Conservation (phyloP, 2,888 invertebrate genomes). For the Rhamnusium bicolor region DNA sequence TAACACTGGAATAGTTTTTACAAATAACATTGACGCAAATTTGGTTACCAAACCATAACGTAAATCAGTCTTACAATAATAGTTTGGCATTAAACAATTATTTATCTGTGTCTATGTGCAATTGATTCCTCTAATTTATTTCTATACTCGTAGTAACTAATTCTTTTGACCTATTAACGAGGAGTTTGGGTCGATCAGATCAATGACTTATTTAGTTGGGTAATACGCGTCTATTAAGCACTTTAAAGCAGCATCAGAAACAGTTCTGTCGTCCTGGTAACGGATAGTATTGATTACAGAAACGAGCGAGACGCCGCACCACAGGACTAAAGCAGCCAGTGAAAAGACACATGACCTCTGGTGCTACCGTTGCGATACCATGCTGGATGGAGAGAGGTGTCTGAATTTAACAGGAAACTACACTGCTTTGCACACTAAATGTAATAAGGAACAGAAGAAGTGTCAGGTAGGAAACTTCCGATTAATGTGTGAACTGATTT, state of each 20-base stretch:
- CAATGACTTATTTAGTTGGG: conserved; percentile 26
- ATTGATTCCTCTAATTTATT: not conserved
- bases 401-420: conserved; percentile 76
- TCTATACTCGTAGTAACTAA: not conserved
- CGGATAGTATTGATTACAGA: conserved; percentile 62
- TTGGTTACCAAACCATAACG: no score
- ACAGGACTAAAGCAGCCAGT: conserved; percentile 86
- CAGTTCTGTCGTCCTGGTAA: conserved; percentile 54
- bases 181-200: conserved; percentile 29
- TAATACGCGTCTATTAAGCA: conserved; percentile 8
- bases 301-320: conserved; percentile 72
- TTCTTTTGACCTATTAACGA: conserved; percentile 13
- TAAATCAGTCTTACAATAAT: no score
- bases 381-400: conserved; percentile 82
- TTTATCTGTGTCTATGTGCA: no score
- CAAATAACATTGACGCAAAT: no score
- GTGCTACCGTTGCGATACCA: conserved; percentile 87
- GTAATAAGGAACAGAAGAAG: conserved; percentile 82
- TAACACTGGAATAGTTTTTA: no score
- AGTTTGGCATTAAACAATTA: no score
- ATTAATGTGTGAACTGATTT: not conserved
- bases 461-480: conserved; percentile 79
- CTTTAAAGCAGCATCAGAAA: conserved; percentile 40
- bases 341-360: conserved; percentile 85
- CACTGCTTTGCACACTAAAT: conserved; percentile 80